Base-by-base conservation (phyloP, 2,888 invertebrate species). In the Drosophila barbarae region DNA sequence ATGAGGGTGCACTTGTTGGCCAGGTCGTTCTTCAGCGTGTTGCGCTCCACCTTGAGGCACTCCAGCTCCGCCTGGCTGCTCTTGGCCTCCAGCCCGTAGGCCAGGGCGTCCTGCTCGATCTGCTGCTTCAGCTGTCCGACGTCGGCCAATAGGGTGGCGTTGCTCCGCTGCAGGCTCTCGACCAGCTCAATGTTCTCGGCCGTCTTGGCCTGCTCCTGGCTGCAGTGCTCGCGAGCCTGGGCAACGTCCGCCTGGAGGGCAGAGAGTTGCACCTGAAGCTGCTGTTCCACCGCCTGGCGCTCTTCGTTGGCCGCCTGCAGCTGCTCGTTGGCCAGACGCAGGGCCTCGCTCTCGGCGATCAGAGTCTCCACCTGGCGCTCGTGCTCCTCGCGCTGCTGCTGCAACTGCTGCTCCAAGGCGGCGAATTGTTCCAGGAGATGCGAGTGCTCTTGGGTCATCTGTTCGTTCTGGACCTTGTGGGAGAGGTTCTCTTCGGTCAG, bases 1-100 rank as follows among this genome's bases (percentile, higher is more conserved):
- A 89, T 88, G 4, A 89, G 75, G 13, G 87, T 87, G 38, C 88
- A 87, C 58, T 89, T 89, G 58, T 86, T 88, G 47, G 87, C 85
- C 71, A 89, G 69, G 51, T 89, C 89, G 44, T 85, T 84, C 68
- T 86, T 86, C 28, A 89, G 69, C 0, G 88, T 87, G 42, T 86
- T 87, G 26, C 89, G 88, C 65, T 89, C 89, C 34, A 86, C 85
- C 44, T 84, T 85, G 52, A 89, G 59, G 26, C 82, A 84, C 49
- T 89, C 89, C 50, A 89, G 67, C 55, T 89, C 87, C 8, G 86
- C 84, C 35, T 88, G 86, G 6, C 76, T 82, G 64, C 73, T 70
- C 72, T 87, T 87, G 13, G 77, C 77, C 65, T 90, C 89, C 65
- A 87, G 84, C 7, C 84, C 86, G 59, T 88, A 89, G 6, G 81